These are phyloP conservation scores for Leptopilina myrica DNA, from an alignment of 2,888 invertebrate species.

Conservation along the genomic window DNA sequence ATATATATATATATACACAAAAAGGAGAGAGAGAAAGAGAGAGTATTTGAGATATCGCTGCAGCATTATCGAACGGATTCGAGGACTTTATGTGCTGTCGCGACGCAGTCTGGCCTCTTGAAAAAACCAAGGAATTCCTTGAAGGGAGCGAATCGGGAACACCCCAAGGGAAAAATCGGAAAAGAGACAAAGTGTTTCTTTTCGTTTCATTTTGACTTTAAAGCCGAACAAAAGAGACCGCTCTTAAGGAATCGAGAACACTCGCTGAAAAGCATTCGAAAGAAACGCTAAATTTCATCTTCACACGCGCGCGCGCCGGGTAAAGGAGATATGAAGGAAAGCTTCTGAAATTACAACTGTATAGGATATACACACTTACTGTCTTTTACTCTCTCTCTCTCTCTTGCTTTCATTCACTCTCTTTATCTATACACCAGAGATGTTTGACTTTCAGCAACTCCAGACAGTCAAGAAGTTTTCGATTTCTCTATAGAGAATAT, in stretches of 20 bases:
- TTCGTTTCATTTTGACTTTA: conserved; percentile 27
- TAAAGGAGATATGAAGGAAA: background rate
- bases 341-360: conserved; percentile 1
- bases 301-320: background rate
- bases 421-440: background rate
- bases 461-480: conserved; percentile 18
- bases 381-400: too few species aligned
- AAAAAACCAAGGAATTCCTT: conserved; percentile 28
- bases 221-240: conserved; percentile 29
- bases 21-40: background rate
- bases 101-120: background rate
- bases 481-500: background rate
- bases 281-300: conserved; percentile 1
- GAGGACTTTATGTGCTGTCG: conserved; percentile 17
- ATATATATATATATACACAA: too few species aligned
- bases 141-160: background rate
- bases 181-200: conserved; percentile 35
- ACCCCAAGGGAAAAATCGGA: conserved; percentile 14
- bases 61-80: conserved; percentile 52
- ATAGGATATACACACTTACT: background rate
- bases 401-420: too few species aligned
- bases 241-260: conserved; percentile 22
- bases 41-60: conserved; percentile 51
- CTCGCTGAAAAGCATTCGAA: conserved; percentile 14
- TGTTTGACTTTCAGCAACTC: conserved; percentile 3